Conservation (phyloP, 2,888 invertebrate genomes). For the Dynastes grantii region DNA sequence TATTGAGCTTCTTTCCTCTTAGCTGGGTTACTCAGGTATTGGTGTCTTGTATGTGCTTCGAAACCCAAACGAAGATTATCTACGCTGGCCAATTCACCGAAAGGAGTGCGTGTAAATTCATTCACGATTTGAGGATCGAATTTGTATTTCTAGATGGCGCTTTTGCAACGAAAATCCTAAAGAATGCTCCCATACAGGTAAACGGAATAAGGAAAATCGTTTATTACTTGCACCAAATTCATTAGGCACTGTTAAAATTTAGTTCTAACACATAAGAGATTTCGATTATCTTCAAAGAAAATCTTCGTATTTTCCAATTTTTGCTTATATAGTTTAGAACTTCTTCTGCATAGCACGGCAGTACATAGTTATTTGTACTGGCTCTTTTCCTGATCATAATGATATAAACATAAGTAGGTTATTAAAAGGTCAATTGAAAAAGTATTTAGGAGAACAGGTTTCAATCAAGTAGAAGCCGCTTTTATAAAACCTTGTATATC, state of each 20-base stretch:
- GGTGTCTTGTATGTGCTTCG: slow-evolving; percentile 61
- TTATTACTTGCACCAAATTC: slow-evolving; percentile 6
- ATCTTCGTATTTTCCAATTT: no score
- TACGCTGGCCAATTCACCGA: slow-evolving; percentile 61
- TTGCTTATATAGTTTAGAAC: no score
- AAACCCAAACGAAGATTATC: slow-evolving; percentile 59
- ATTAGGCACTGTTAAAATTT: background rate
- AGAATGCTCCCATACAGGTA: slow-evolving; percentile 62
- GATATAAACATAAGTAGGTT: no score
- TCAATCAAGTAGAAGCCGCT: no score
- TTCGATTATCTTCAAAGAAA: background rate
- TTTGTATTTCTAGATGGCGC: slow-evolving; percentile 61
- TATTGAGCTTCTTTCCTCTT: slow-evolving; percentile 64
- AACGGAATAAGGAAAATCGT: background rate
- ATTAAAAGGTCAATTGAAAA: no score
- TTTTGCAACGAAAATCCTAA: slow-evolving; percentile 60
- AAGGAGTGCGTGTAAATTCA: slow-evolving; percentile 62
- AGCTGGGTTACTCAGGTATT: slow-evolving; percentile 62
- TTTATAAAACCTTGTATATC: no score
- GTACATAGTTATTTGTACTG: no score
- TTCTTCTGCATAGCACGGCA: no score
- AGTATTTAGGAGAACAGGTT: no score
- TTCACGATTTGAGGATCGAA: slow-evolving; percentile 64
- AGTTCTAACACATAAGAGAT: background rate
- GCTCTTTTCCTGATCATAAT: no score